These are phyloP conservation scores for Halcyon chelicuti DNA, from an alignment of 2,797 vertebrate genomes.

Conservation along the genomic window DNA sequence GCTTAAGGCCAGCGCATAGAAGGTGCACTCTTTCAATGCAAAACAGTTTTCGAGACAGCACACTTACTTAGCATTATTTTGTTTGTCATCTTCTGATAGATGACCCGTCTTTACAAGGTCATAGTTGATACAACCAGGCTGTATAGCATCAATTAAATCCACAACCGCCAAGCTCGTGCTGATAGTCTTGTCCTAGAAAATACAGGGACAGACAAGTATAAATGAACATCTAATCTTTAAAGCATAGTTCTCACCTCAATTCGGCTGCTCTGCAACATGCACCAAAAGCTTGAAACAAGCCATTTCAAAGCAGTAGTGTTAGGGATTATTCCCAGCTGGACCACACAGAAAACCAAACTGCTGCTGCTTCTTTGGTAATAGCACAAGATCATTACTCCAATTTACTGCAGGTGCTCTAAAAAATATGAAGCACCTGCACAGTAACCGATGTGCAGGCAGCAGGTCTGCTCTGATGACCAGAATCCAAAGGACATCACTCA, in stretches of 20 bases:
- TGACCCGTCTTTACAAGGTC: slow-evolving; percentile 89
- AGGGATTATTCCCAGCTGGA: not conserved
- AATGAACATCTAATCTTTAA: not conserved
- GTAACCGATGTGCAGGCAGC: not conserved
- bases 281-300: not conserved
- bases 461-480: not conserved
- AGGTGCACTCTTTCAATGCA: not conserved
- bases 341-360: not conserved
- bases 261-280: not conserved
- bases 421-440: not conserved
- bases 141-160: slow-evolving; percentile 95
- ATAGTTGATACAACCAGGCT: slow-evolving; percentile 92
- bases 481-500: not conserved
- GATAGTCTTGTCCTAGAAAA: slow-evolving; percentile 89
- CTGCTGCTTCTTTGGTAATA: not conserved
- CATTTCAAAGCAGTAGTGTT: not conserved
- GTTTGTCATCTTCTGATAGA: slow-evolving; percentile 89
- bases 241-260: not conserved
- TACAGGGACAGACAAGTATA: not conserved
- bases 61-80: slow-evolving; percentile 93
- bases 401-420: not conserved
- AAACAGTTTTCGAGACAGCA: not conserved
- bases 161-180: slow-evolving; percentile 90
- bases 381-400: not conserved
- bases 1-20: not conserved